Evolutionary conservation across 2,888 invertebrate species (phyloP), one percentile per base, ranked within the genome.

Genomic region (Alitta virens): DNA sequence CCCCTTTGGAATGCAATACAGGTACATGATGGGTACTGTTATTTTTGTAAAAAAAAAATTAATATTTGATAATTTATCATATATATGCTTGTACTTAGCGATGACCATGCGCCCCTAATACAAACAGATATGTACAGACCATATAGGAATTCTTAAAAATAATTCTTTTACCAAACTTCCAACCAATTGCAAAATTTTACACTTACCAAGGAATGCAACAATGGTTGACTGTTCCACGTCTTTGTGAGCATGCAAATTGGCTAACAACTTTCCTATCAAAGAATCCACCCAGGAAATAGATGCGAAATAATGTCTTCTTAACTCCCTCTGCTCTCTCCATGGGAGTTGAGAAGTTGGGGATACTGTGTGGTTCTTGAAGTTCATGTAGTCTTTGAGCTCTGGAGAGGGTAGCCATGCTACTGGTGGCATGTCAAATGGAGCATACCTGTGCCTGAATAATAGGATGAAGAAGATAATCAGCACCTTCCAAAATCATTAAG

Each of bases 261-360:
- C 40, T 1, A 71, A 21, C 0, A 72, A 67, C n/a, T 53, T 42
- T 0, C 73, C 73, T 1, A 73, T 51, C 7, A 66, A 51, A n/a
- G 59, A 57, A 59, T 73, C 73, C 1, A 68, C 66, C 64, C 68
- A 72, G 9, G 67, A 64, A 2, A 71, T 24, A 1, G 67, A 64
- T 50, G 71, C 70, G 56, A 69, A 72, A 56, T 72, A 73, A 21
- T 72, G 71, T 16, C 72, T 60, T 18, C 74, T 56, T 9, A 73
- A 60, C 18, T 64, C 61, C 18, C 59, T 42, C 1, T 70, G 67
- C 16, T 63, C 63, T 25, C 63, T 43, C 16, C 54, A 40, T 3
- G 73, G 73, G 9, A 73, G 52, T 2, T 70, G 67, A 5, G 68
- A 63, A 40, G 68, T 65, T 7, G 68, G 58, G 1, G 63, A 59